phyloP scores from a whole-genome alignment of 2,797 vertebrate species.

The Hylomyscus alleni region DNA sequence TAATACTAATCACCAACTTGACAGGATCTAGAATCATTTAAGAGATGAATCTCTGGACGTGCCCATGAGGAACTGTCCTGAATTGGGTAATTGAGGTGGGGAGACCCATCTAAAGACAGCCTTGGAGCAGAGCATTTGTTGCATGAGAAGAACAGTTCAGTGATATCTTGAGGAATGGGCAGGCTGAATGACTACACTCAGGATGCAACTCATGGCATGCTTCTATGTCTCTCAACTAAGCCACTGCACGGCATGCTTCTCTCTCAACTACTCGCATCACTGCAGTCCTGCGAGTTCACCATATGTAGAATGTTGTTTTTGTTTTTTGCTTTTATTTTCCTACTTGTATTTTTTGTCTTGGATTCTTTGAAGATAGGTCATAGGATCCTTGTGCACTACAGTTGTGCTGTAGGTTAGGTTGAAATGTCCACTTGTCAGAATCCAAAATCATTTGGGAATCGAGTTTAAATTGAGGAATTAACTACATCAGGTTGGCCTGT shows the following conservation, averaged over 20 bases:
- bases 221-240: not conserved
- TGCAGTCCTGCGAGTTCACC: not conserved
- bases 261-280: not conserved
- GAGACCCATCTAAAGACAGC: not conserved
- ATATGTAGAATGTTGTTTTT: not conserved
- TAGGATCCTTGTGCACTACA: not conserved
- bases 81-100: not conserved
- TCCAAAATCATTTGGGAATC: not conserved
- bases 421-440: not conserved
- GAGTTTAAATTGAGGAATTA: not conserved
- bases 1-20: not conserved
- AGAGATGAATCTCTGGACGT: not conserved
- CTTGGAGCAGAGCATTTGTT: not conserved
- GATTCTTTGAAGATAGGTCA: not conserved
- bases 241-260: not conserved
- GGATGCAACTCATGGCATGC: not conserved
- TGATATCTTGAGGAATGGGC: not conserved
- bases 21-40: not conserved
- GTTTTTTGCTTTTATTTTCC: not conserved
- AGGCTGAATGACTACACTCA: not conserved
- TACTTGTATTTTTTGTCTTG: not conserved
- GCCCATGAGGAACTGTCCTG: too few species aligned
- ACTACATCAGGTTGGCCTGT: too few species aligned
- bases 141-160: too few species aligned
- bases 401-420: not conserved